Evolutionary conservation across 2,797 vertebrate species (phyloP), one percentile per base, ranked within the genome.

Genomic region (Phrynocephalus guinanensis): DNA sequence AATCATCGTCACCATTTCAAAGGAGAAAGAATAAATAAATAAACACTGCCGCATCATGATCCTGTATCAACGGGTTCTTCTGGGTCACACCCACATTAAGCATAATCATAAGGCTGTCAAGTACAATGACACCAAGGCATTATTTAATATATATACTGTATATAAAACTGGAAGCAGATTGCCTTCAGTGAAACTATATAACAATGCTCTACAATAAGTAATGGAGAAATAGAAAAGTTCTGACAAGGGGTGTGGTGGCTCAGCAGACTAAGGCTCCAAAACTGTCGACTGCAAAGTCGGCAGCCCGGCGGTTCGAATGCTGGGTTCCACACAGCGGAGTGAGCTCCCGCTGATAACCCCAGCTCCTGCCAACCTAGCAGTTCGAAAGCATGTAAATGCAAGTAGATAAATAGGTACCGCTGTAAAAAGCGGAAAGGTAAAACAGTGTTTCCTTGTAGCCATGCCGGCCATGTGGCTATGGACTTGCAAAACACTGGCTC

Each of bases 21-120:
- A 95, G 80, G 90, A 94, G 95, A 86, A 91, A 95, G 95, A 95
- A 95, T 95, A 96, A 96, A 97, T 95, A 97, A 97, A 96, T 95
- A 96, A 96, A 96, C 90, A 95, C 81, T 91, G 93, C 93, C 91
- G 94, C 93, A 96, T 94, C 93, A 90, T 94, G 95, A 94, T 94
- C 93, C 78, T 93, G 91, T 92, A 95, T 89, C 93, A 86, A 86
- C 91, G 88, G 94, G 95, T 93, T 90, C 67, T 92, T 91, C 91
- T 90, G 93, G 96, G 96, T 97, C 92, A 38, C 92, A 89, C 22
- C 88, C 88, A 90, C 94, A 93, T 96, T 95, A 96, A 94, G 95
- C 82, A 79, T 92, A 95, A 97, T 96, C 95, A 95, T 90, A 90
- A 18, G 90, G 90, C 93, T 94, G 95, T 95, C 95, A 94, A 91